Evolutionary conservation across 2,113 vertebrate species (phyloP), one percentile per base, ranked within the genome.

Genomic region (Centropus unirufus): DNA sequence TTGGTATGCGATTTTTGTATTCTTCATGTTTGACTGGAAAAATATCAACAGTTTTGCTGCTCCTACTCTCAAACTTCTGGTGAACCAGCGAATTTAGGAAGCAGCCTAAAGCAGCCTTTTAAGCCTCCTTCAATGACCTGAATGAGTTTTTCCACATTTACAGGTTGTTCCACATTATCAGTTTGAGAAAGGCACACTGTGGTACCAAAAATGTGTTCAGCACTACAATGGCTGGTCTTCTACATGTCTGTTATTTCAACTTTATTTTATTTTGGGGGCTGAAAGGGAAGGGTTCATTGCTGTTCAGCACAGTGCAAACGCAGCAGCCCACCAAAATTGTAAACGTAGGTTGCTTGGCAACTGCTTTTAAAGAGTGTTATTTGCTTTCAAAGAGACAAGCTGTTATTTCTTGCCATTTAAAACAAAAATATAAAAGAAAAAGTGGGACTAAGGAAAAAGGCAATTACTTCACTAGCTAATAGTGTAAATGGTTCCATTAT

Each of bases 261-360:
- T 92, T 90, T 58, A 54, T 78, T 89, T 94, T 82, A 85, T 89
- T 92, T 89, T 36, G 24, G 17, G 67, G 68, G 17, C 13, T 93
- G 73, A 76, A 86, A 90, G 14, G 5, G 86, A 32, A 88, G 47
- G 70, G 90, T 96, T 97, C 92, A 58, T 52, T 95, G 89, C 96
- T 81, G 77, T 81, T 97, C 89, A 95, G 68, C 88, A 87, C 93
- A 95, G 90, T 85, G 93, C 80, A 97, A 95, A 96, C 96, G 94
- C 72, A 93, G 89, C 92, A 97, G 89, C 93, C 94, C 97, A 98
- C 96, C 92, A 95, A 98, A 98, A 95, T 95, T 95, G 96, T 95
- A 97, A 97, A 97, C 39, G 47, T 61, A 96, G 83, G 97, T 98
- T 98, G 98, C 98, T 83, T 98, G 96, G 98, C 97, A 98, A 98